Evolutionary conservation across 2,113 vertebrate species (phyloP).

Genomic region (Clarias gariepinus): DNA sequence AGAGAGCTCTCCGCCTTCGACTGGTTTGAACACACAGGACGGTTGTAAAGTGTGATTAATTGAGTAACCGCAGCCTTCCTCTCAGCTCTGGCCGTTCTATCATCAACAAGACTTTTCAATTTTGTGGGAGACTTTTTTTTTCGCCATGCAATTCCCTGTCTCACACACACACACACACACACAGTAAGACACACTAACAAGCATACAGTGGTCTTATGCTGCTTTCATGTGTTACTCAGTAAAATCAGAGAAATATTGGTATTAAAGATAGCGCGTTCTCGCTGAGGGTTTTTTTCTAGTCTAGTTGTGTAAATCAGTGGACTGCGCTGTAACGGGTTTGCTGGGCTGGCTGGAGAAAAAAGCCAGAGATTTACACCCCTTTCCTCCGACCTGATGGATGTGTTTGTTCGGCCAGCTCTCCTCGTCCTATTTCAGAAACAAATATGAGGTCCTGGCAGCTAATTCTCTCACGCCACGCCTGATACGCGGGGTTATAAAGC

Average conservation of each 20-base stretch:
- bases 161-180: neutral
- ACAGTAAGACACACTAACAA: neutral
- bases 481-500: slow-evolving; percentile 36
- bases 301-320: slow-evolving; percentile 53
- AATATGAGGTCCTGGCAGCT: slow-evolving; percentile 46
- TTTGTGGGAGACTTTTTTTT: neutral
- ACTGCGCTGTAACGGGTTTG: slow-evolving; percentile 51
- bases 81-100: neutral
- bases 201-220: neutral
- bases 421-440: slow-evolving; percentile 46
- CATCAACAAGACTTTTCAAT: neutral
- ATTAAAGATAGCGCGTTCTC: neutral
- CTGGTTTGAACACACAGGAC: neutral
- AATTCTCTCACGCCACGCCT: slow-evolving; percentile 42
- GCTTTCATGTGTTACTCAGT: neutral
- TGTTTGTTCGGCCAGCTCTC: slow-evolving; percentile 40
- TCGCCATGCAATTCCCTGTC: neutral
- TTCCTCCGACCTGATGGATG: slow-evolving; percentile 54
- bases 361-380: slow-evolving; percentile 49
- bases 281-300: neutral
- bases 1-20: too few relatives aligned
- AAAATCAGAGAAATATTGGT: neutral
- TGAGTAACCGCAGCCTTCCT: too few relatives aligned
- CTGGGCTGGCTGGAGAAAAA: slow-evolving; percentile 23
- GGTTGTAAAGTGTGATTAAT: neutral